These are phyloP conservation scores for Trachemys scripta DNA, from an alignment of 2,113 vertebrate species.

Conservation along the genomic window DNA sequence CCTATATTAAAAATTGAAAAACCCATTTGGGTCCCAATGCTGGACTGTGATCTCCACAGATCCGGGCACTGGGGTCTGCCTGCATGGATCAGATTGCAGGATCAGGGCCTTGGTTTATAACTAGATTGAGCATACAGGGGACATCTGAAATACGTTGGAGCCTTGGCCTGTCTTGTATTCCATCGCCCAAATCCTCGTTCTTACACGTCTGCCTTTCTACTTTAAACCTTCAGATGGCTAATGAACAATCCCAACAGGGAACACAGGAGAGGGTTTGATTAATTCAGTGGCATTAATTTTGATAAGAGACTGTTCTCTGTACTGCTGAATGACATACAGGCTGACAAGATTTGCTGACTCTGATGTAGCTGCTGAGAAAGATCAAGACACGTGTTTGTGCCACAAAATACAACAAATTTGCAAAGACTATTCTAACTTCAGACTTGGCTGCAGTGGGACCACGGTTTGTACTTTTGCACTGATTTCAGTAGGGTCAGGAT, in stretches of 20 bases:
- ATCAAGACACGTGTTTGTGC: neutral
- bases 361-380: conserved; percentile 6
- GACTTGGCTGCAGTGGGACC: neutral
- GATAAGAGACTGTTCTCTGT: neutral
- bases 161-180: neutral
- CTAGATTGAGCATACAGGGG: neutral
- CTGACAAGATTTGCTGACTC: neutral
- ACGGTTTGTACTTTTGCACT: neutral
- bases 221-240: neutral
- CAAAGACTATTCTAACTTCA: neutral
- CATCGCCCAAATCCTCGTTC: neutral
- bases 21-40: neutral
- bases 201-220: neutral
- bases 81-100: neutral
- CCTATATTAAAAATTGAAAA: neutral
- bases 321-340: neutral
- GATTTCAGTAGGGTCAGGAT: neutral
- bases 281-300: neutral
- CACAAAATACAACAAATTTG: neutral
- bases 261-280: neutral
- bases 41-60: neutral
- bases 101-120: rapidly evolving
- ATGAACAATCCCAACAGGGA: rapidly evolving
- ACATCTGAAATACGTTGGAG: neutral
- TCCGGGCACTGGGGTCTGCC: rapidly evolving